Evolutionary conservation across 2,113 vertebrate species (phyloP), one percentile per base, ranked within the genome.

Genomic region (Dicrurus megarhynchus): DNA sequence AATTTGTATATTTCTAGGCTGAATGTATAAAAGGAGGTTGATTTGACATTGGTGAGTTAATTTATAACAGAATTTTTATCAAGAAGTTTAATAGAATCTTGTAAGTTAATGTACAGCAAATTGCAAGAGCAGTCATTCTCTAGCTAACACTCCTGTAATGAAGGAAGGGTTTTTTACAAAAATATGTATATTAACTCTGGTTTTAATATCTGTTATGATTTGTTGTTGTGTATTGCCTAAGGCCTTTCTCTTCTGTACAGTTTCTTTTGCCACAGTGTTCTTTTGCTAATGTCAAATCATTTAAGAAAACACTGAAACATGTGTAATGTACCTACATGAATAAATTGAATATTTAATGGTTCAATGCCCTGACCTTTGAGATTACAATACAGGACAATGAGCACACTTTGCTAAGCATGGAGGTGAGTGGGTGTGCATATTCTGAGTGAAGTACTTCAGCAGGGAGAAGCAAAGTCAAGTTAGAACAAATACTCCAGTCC

Each of bases 281-380:
- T 80, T 96, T 84, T 64, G 23, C 46, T 92, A 69, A 84, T 61
- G 82, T 61, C 46, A 90, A 92, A 93, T 91, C 64, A 77, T 94
- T 94, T 87, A 87, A 94, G 60, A 95, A 89, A 93, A 84, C 91
- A 94, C 19, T 73, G 77, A 82, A 96, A 92, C 37, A 61, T 3
- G 28, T 92, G 76, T 87, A 89, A 84, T 20, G 39, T 85, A 90
- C 82, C 67, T 91, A 86, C 80, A 93, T 61, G 77, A 97, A 90
- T 96, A 91, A 90, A 93, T 84, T 89, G 65, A 90, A 93, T 91
- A 95, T 94, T 88, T 90, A 84, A 75, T 56, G 74, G 81, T 93
- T 96, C 93, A 94, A 3, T 90, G 70, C 37, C 55, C 47, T 84
- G 84, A 95, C 93, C 82, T 97, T 97, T 90, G 73, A 85, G 49